Conservation (phyloP, 1,140 invertebrate genomes). For the Watersipora subatra region DNA sequence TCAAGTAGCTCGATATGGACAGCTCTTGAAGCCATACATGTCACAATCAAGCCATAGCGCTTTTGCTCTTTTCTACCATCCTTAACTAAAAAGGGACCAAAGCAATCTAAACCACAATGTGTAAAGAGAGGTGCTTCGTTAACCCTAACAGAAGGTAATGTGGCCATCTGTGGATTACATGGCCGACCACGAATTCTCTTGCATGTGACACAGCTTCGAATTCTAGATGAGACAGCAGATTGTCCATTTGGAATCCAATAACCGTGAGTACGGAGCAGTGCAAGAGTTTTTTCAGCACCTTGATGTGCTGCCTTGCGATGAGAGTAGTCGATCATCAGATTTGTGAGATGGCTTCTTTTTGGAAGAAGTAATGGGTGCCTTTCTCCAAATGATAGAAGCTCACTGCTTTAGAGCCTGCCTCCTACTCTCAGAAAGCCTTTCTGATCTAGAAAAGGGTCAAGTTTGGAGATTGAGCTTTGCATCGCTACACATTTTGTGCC, state of each 20-base stretch:
- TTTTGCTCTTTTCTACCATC: constrained; percentile 11
- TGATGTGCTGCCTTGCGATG: background rate
- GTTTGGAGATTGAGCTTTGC: background rate
- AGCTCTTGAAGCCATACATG: constrained; percentile 15
- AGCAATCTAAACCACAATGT: constrained; percentile 11
- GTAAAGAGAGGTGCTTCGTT: constrained; percentile 12
- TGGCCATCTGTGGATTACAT: too few species aligned
- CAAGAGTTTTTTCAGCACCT: background rate
- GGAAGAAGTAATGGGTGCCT: background rate
- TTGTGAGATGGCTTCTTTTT: background rate
- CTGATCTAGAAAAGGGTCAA: too few species aligned
- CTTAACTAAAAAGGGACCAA: constrained; percentile 16
- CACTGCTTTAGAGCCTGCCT: background rate
- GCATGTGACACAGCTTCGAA: background rate
- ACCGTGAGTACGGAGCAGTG: background rate
- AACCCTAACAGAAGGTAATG: constrained; percentile 11
- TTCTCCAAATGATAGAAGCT: background rate
- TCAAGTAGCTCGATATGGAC: constrained; percentile 14
- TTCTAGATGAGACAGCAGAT: background rate
- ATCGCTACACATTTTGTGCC: background rate
- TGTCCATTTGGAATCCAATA: background rate
- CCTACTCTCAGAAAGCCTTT: background rate
- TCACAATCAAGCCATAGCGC: constrained; percentile 15
- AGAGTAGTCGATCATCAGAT: background rate
- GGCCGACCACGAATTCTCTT: background rate